phyloP scores from a whole-genome alignment of 2,888 invertebrate species.

The Eutolmus rufibarbis region DNA sequence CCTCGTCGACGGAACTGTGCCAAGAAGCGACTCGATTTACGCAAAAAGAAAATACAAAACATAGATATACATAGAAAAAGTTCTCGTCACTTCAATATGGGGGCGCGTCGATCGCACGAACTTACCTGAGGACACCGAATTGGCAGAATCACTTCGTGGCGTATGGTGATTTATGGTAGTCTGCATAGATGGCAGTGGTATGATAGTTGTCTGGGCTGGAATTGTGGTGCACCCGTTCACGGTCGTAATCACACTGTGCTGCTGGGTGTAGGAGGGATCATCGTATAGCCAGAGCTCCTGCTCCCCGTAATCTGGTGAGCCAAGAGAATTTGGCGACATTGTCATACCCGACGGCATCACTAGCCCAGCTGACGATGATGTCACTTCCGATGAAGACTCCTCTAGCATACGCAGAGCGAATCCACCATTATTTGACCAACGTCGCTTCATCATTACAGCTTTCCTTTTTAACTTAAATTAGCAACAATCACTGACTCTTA shows the following conservation, averaged over 20 bases:
- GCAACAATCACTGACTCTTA: background rate
- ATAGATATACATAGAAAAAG: background rate
- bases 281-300: constrained; percentile 81
- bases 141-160: constrained; percentile 62
- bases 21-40: background rate
- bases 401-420: constrained; percentile 73
- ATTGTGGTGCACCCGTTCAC: constrained; percentile 64
- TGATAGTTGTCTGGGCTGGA: constrained; percentile 65
- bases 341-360: constrained; percentile 74
- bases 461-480: background rate
- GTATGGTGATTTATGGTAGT: constrained; percentile 51
- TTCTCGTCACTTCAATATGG: background rate
- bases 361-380: constrained; percentile 72
- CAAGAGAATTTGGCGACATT: constrained; percentile 78
- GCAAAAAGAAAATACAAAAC: background rate
- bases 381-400: constrained; percentile 78
- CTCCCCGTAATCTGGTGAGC: constrained; percentile 78
- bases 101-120: constrained; percentile 24
- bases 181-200: constrained; percentile 64
- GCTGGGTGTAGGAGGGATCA: constrained; percentile 61
- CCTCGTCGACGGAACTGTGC: background rate
- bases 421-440: constrained; percentile 79
- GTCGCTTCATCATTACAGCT: constrained; percentile 71
- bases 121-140: constrained; percentile 64
- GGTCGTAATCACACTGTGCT: constrained; percentile 62